Percentiles rank a stretch among this genome's conserved stretches.
These are phyloP conservation scores for Xylophagus ater DNA, from an alignment of 2,888 invertebrate genomes.

Conservation along the genomic window DNA sequence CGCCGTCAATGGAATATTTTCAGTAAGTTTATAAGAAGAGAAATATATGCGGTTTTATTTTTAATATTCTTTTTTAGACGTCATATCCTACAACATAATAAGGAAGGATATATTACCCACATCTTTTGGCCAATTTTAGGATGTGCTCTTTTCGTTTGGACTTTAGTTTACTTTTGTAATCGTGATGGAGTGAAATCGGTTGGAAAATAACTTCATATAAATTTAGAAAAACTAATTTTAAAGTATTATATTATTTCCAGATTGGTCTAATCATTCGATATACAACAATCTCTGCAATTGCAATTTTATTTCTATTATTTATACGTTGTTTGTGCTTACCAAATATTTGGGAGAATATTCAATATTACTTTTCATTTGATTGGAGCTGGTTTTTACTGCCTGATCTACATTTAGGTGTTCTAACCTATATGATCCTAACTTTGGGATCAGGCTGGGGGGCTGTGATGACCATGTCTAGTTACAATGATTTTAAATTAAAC, in stretches of 20 bases:
- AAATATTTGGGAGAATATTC: neutral
- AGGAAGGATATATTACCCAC: no score
- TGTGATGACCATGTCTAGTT: conserved; percentile 69
- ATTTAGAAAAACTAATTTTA: no score
- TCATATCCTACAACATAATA: no score
- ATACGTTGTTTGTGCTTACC: conserved; percentile 2
- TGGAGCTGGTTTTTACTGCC: no score
- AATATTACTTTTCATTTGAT: no score
- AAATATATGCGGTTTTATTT: no score
- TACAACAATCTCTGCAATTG: neutral
- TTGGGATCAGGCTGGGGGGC: conserved; percentile 80
- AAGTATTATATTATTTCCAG: conserved; percentile 6
- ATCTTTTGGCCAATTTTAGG: conserved; percentile 4
- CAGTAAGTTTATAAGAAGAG: no score
- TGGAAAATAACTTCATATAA: no score
- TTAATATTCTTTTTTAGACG: no score
- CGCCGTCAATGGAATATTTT: conserved; percentile 31
- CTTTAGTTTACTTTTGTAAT: conserved; percentile 76
- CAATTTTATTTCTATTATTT: conserved; percentile 2
- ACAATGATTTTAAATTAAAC: conserved; percentile 62
- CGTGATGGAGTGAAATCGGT: no score
- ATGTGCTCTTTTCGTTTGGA: conserved; percentile 27
- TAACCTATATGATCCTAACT: no score
- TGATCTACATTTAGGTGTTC: no score
- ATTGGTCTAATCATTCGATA: conserved; percentile 10